Base-by-base conservation (phyloP, 2,888 invertebrate species). In the Diadegma fenestrale region DNA sequence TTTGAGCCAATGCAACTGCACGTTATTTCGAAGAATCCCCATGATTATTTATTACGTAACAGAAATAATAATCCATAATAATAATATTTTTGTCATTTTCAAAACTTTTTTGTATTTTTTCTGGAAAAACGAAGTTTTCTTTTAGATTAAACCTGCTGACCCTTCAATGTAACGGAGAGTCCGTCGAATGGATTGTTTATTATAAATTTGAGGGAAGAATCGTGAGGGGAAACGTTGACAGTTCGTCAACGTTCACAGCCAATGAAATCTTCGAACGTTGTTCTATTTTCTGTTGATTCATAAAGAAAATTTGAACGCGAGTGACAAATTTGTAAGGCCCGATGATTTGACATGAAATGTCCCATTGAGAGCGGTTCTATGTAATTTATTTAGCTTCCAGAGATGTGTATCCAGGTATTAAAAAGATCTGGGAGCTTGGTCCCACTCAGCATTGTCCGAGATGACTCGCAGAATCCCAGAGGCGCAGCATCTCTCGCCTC, bases 391-490 rank as follows among this genome's bases (percentile, higher is more conserved):
- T 58, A 30, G 10, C 73, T 43, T 68, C 12, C 51, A 19, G 58
- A 61, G 58, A 61, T 45, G 45, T 45, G 45, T 54, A 78, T 77
- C 12, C 41, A 58, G 58, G 77, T 66, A 80, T 80, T 72, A 80
- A 80, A 78, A 22, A 77, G 66, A 84, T 80, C 77, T 77, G 61
- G 84, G 81, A 84, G 77, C 75, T 63, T 66, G 75, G 80, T 19
- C 75, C 69, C 43, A 68, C 68, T 19, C 69, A 72, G 77, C 80
- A 66, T 61, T 69, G 69, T 45, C 12, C 17, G 37, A 54, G 77
- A 84, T 84, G 84, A 84, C 84, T 77, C 73, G 84, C 73, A 78
- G 48, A 33, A 78, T 84, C 78, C 77, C 76, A 73, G 43, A 81
- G 80, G 72, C 58, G 33, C 76, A 79, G 48, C 63, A 63, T 63